Evolutionary conservation across 2,113 vertebrate species (phyloP).

Genomic region (Rana temporaria): DNA sequence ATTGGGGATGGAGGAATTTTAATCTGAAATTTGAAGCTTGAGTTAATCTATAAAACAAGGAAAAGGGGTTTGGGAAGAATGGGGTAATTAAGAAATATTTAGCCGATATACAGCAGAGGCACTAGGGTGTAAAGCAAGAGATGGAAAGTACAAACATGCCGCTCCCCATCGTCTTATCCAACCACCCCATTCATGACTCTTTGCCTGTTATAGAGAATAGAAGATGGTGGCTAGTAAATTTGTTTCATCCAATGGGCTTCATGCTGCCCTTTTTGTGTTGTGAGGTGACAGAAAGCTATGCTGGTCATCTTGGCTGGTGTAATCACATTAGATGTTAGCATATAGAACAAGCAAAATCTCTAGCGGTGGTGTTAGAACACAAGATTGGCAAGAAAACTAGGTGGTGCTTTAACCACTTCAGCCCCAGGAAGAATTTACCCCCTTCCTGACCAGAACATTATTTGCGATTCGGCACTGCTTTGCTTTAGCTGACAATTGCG

Average conservation of each 20-base stretch:
- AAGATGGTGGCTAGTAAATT: not conserved
- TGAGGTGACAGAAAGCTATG: not conserved
- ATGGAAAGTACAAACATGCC: slow-evolving; percentile 40
- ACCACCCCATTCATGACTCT: slow-evolving; percentile 14
- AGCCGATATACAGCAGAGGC: slow-evolving; percentile 65
- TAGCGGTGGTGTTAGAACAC: too few species aligned
- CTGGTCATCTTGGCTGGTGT: not conserved
- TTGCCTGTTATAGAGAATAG: not conserved
- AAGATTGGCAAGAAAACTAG: not conserved
- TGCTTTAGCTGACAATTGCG: too few species aligned
- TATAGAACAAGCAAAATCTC: too few species aligned
- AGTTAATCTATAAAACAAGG: slow-evolving; percentile 88
- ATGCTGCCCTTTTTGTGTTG: slow-evolving; percentile 26
- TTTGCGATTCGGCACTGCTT: too few species aligned
- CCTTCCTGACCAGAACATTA: too few species aligned
- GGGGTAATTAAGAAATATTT: slow-evolving; percentile 77
- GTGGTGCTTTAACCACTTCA: not conserved
- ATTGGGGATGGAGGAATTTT: slow-evolving; percentile 86
- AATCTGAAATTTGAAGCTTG: slow-evolving; percentile 86
- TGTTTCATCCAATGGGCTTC: not conserved
- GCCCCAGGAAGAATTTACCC: too few species aligned
- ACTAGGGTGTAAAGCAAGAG: slow-evolving; percentile 54
- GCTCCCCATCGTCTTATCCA: slow-evolving; percentile 23
- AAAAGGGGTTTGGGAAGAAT: slow-evolving; percentile 76
- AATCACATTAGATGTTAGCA: not conserved